Evolutionary conservation across 1,140 invertebrate genomes (phyloP).

Genomic region (Telenomus remus): DNA sequence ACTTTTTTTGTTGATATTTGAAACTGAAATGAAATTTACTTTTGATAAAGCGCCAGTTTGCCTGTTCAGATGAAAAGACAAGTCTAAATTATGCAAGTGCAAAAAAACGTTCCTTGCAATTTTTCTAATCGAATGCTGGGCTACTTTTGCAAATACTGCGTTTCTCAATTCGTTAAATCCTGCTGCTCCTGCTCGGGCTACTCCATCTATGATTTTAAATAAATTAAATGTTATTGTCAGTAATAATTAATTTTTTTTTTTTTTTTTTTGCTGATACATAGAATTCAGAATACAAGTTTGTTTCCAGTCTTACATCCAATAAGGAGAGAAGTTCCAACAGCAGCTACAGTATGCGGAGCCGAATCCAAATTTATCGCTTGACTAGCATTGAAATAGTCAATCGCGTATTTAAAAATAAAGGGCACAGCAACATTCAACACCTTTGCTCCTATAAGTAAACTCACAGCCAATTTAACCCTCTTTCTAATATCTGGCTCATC

Average conservation of each 20-base stretch:
- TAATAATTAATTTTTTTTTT: constrained; percentile 6
- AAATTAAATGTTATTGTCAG: not conserved
- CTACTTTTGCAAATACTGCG: constrained; percentile 98
- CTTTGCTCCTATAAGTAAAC: constrained; percentile 88
- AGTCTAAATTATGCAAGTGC: constrained; percentile 97
- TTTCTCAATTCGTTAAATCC: constrained; percentile 97
- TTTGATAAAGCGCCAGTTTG: constrained; percentile 95
- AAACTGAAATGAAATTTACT: constrained; percentile 71
- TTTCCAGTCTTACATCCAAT: constrained; percentile 90
- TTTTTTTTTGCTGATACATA: no score
- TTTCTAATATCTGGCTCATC: constrained; percentile 86
- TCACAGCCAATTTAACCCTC: constrained; percentile 90
- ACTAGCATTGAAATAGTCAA: constrained; percentile 91
- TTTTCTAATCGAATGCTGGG: constrained; percentile 95
- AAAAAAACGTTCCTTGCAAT: constrained; percentile 97
- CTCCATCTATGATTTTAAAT: constrained; percentile 84
- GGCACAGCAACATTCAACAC: constrained; percentile 94
- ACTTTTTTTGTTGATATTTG: no score
- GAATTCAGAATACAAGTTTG: no score
- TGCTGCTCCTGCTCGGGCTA: constrained; percentile 90
- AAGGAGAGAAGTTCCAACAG: constrained; percentile 86
- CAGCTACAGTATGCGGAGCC: constrained; percentile 83
- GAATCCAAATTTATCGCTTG: constrained; percentile 80
- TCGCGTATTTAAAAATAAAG: constrained; percentile 96
- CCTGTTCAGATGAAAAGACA: constrained; percentile 93